A percentile compares a stretch with the other conserved stretches of the same genome.
Evolutionary conservation across 2,113 vertebrate genomes (phyloP).

Genomic region (Lophius piscatorius): DNA sequence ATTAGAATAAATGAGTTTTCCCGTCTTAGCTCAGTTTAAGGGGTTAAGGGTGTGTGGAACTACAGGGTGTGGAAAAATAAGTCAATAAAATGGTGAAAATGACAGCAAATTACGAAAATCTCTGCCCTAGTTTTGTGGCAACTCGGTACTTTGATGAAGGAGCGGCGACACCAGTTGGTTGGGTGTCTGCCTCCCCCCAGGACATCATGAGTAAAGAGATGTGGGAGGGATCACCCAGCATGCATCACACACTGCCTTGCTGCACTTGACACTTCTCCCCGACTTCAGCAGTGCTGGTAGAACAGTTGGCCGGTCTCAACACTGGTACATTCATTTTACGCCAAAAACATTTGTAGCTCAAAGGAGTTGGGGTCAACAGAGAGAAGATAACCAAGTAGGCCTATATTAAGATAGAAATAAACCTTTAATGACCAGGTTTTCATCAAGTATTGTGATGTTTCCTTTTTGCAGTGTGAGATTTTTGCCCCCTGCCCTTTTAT

Average conservation of each 20-base stretch:
- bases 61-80: constrained; percentile 5
- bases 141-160: constrained; percentile 51
- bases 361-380: too few relatives aligned
- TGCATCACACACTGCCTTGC: constrained; percentile 47
- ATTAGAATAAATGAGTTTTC: constrained; percentile 4
- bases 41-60: neutral
- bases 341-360: constrained; percentile 25
- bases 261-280: constrained; percentile 67
- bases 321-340: constrained; percentile 31
- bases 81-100: constrained; percentile 13
- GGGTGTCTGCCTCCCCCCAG: constrained; percentile 62
- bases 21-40: too few relatives aligned
- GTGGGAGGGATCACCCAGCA: constrained; percentile 70
- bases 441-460: too few relatives aligned
- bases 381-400: too few relatives aligned
- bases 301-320: constrained; percentile 61
- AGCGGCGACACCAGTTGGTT: constrained; percentile 66
- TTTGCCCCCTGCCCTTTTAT: too few relatives aligned
- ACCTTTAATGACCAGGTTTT: too few relatives aligned
- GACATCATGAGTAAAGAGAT: constrained; percentile 65
- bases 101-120: constrained; percentile 16
- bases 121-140: constrained; percentile 33
- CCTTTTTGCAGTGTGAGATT: too few relatives aligned
- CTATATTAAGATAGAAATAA: neutral
- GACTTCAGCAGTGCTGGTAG: constrained; percentile 49